A percentile compares a stretch with the other conserved stretches of the same genome.
phyloP scores from a whole-genome alignment of 2,888 invertebrate genomes.

The Tricholauxania praeusta region DNA sequence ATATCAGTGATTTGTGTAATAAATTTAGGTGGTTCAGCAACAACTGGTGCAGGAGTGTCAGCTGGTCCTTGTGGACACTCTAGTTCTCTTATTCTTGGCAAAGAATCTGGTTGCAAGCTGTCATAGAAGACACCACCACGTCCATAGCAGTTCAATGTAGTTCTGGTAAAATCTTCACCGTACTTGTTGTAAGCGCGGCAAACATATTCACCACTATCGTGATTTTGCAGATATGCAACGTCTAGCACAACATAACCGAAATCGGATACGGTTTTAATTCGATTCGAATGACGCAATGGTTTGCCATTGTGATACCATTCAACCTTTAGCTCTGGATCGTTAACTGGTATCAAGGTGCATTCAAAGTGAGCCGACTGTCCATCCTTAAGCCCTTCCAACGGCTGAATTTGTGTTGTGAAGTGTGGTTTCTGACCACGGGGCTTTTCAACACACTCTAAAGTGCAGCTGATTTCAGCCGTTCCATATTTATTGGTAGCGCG shows the following conservation, averaged over 20 bases:
- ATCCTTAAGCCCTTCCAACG: slow-evolving; percentile 86
- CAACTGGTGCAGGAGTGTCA: slow-evolving; percentile 74
- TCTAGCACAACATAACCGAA: slow-evolving; percentile 96
- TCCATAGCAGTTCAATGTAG: slow-evolving; percentile 86
- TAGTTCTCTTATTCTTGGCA: slow-evolving; percentile 88
- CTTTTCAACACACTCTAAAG: slow-evolving; percentile 85
- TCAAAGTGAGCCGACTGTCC: slow-evolving; percentile 96
- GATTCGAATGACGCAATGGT: slow-evolving; percentile 87
- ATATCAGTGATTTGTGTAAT: slow-evolving; percentile 88
- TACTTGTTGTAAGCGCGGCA: slow-evolving; percentile 93
- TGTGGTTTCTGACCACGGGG: slow-evolving; percentile 87
- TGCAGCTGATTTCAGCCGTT: slow-evolving; percentile 86
- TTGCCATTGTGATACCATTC: slow-evolving; percentile 98
- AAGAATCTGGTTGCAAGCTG: slow-evolving; percentile 89
- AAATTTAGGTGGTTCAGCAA: slow-evolving; percentile 88
- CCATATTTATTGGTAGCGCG: slow-evolving; percentile 92
- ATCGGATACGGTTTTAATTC: slow-evolving; percentile 94
- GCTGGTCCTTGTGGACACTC: slow-evolving; percentile 78
- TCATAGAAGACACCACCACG: slow-evolving; percentile 89
- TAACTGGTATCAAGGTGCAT: slow-evolving; percentile 92
- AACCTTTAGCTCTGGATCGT: slow-evolving; percentile 92
- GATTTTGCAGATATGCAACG: slow-evolving; percentile 92
- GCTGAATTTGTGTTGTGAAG: slow-evolving; percentile 90
- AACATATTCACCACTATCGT: slow-evolving; percentile 93
- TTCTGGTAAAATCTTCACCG: slow-evolving; percentile 89